These are phyloP conservation scores for Micrastur ruficollis DNA, from an alignment of 2,797 vertebrate genomes.

Conservation along the genomic window DNA sequence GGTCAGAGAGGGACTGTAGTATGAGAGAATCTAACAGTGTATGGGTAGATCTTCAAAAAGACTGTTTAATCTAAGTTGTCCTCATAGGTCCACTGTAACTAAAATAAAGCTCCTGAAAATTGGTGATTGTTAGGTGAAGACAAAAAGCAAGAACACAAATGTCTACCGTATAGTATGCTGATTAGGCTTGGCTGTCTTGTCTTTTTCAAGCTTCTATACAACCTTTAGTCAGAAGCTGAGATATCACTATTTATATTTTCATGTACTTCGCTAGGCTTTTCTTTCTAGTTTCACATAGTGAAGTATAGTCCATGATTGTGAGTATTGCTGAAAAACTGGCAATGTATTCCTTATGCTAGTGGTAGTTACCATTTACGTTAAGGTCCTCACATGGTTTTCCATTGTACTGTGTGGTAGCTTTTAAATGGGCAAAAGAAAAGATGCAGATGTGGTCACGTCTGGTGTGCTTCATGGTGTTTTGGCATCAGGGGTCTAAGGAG, in stretches of 20 bases:
- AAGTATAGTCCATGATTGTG: background rate
- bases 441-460: background rate
- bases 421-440: background rate
- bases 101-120: background rate
- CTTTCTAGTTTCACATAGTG: background rate
- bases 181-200: background rate
- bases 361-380: accelerated
- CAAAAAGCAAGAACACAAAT: background rate
- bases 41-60: background rate
- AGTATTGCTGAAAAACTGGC: background rate
- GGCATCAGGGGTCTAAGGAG: background rate
- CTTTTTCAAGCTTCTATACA: background rate
- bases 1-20: accelerated
- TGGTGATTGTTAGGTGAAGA: background rate
- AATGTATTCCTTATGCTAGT: background rate
- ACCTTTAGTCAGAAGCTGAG: background rate
- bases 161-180: background rate
- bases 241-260: background rate
- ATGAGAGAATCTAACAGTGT: background rate
- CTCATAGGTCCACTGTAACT: background rate
- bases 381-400: background rate
- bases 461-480: background rate
- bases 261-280: background rate
- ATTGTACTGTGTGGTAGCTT: background rate
- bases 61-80: background rate